Evolutionary conservation across 2,888 invertebrate genomes (phyloP), one percentile per base, ranked within the genome.

Genomic region (Ormyrus pomaceus): DNA sequence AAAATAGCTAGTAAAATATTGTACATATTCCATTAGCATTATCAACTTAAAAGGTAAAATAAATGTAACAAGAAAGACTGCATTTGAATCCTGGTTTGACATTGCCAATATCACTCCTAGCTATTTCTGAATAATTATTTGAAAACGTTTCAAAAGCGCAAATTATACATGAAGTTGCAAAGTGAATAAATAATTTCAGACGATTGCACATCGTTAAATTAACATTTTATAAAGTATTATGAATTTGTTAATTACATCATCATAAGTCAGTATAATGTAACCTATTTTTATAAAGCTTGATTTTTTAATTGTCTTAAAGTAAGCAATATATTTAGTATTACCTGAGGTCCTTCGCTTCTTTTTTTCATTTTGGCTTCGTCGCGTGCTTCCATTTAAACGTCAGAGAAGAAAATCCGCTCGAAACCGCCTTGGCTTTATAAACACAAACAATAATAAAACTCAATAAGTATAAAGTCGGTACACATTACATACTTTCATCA

Each of bases 311-410:
- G 1, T 19, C 19, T 1, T 19, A 19, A 1, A 19, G 1, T 19
- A 19, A 19, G 19, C 19, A 19, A 19, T 19, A 19, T 19, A 19
- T 19, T 19, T 19, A 19, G 19, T 1, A 2, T 19, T 59, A 75
- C 74, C 61, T 76, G n/a, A 19, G 46, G 61, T n/a, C 68, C 76
- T 13, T 53, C 13, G 9, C 48, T 62, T 11, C 58, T 61, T 19
- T 19, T 19, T 0, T 61, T 55, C 68, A 69, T 70, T 69, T 58
- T 61, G 34, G 7, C n/a, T 11, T 13, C n/a, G 46, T 75, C 19
- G 9, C 13, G 5, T 51, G 51, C 66, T 51, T 59, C 59, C 45
- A 66, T 64, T 64, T 6, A 53, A 68, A 55, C 9, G 62, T 55
- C 4, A 6, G 10, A 3, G 13, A 2, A 45, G 10, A 51, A 59